Percentiles rank a stretch among this genome's conserved stretches.
phyloP scores from a whole-genome alignment of 1,140 invertebrate species.

The Maconellicoccus hirsutus region DNA sequence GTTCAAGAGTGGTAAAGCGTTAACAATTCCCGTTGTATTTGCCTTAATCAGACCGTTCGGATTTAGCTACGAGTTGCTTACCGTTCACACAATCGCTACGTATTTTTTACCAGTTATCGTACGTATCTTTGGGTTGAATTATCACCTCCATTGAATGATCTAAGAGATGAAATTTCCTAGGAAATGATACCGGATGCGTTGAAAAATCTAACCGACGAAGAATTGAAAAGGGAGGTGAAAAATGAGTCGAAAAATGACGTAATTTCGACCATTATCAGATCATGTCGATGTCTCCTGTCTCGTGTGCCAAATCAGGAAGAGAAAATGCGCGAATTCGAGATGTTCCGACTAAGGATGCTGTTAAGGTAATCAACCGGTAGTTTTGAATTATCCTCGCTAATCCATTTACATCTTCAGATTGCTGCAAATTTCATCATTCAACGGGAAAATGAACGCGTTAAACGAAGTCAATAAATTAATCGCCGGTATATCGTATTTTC shows the following conservation, averaged over 20 bases:
- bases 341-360: slow-evolving; percentile 94
- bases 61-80: slow-evolving; percentile 69
- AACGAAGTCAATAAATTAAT: slow-evolving; percentile 99
- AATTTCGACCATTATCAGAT: slow-evolving; percentile 78
- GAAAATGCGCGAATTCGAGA: slow-evolving; percentile 77
- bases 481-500: slow-evolving; percentile 75
- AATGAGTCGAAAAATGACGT: slow-evolving; percentile 90
- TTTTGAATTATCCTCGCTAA: background rate
- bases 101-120: slow-evolving; percentile 86
- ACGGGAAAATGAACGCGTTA: slow-evolving; percentile 97
- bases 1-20: slow-evolving; percentile 60
- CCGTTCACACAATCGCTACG: slow-evolving; percentile 60
- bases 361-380: slow-evolving; percentile 41
- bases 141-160: background rate
- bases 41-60: slow-evolving; percentile 83
- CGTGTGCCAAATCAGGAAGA: slow-evolving; percentile 67
- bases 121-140: slow-evolving; percentile 38
- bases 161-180: slow-evolving; percentile 90
- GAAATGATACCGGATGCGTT: slow-evolving; percentile 82
- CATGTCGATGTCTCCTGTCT: slow-evolving; percentile 74
- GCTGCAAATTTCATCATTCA: slow-evolving; percentile 93
- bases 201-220: slow-evolving; percentile 91
- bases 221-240: slow-evolving; percentile 91
- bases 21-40: slow-evolving; percentile 69
- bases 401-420: slow-evolving; percentile 44